Evolutionary conservation across 2,113 vertebrate genomes (phyloP).

Genomic region (Lophura nycthemera): DNA sequence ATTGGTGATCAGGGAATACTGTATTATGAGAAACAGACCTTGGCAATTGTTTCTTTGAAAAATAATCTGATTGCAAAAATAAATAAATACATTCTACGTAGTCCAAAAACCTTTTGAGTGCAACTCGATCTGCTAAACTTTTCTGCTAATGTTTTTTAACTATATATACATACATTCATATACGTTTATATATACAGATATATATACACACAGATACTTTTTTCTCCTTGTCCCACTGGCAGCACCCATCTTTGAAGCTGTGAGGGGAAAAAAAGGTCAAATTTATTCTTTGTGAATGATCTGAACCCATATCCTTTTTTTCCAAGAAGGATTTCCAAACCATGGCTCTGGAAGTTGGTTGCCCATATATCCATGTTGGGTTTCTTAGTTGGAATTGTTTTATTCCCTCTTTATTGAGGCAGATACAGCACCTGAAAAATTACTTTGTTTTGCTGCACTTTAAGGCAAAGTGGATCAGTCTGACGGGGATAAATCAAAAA

Average conservation of each 20-base stretch:
- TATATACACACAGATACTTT: no score
- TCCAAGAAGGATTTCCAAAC: neutral
- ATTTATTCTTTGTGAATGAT: neutral
- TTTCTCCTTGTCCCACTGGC: neutral
- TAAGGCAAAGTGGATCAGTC: neutral
- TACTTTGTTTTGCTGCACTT: neutral
- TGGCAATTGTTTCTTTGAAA: constrained; percentile 19
- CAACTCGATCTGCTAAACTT: neutral
- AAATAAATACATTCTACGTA: neutral
- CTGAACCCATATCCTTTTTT: neutral
- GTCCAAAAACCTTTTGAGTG: neutral
- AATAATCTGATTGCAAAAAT: constrained; percentile 14
- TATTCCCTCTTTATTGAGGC: neutral
- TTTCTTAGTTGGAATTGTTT: neutral
- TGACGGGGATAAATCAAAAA: neutral
- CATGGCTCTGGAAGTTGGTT: neutral
- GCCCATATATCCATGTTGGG: neutral
- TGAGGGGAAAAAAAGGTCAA: neutral
- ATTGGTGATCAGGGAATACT: neutral
- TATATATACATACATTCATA: neutral
- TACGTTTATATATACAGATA: neutral
- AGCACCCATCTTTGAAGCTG: neutral
- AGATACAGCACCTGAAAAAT: neutral
- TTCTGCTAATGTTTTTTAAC: neutral
- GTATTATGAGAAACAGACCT: neutral